Base-by-base conservation (phyloP, 2,888 invertebrate species). In the Amphipoea oculea region DNA sequence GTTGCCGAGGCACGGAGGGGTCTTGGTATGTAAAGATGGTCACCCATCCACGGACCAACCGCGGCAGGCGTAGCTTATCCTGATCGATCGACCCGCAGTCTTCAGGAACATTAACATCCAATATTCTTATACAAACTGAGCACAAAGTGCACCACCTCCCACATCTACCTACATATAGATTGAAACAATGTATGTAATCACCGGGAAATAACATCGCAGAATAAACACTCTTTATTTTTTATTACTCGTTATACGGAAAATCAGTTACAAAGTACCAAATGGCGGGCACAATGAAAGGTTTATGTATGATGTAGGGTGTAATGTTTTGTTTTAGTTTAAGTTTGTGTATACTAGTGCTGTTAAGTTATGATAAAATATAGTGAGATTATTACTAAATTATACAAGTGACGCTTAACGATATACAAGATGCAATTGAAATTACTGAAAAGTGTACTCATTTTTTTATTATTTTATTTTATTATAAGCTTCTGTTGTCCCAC, bases 161-260 rank as follows among this genome's bases (percentile, higher is more conserved):
- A 74, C 73, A 76, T 67, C 48, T 69, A 73, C 69, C 20, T 54
- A 72, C 63, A 71, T 40, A 80, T 36, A 78, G 42, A 80, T 40
- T 48, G 76, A 73, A 75, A 88, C 86, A 88, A 81, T 82, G 90
- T 86, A 57, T 73, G 69, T 81, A 88, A 86, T 84, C 75, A 81
- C 79, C 63, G 51, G 57, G 74, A 82, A 84, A 82, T 79, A 88
- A 73, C 83, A 69, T 68, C 51, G 54, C 76, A 80, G 68, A 88
- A 88, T 88, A 86, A 88, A 89, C 89, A 89, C 73, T 79, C 62
- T 71, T 76, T 73, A 77, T 82, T 85, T 29, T 89, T 88, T 89
- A 88, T 88, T 86, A 88, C 72, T 84, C 79, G 78, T 84, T 86
- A 77, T 72, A 78, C 62, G 69, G 76, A 29, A 73, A 78, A 86